phyloP scores from a whole-genome alignment of 2,888 invertebrate species.

The Dolomedes plantarius region DNA sequence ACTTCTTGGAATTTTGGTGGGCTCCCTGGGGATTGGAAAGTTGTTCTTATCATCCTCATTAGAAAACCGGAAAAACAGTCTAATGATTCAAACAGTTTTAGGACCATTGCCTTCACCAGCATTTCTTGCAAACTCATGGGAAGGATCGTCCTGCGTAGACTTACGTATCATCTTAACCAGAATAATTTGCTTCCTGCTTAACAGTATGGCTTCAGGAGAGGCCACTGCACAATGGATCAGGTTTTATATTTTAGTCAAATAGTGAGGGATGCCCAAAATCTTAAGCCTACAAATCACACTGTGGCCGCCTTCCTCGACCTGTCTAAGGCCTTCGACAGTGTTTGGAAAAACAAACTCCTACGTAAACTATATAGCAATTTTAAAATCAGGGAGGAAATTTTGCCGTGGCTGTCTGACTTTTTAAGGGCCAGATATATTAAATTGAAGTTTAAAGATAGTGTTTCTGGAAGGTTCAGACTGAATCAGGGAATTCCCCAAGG shows the following conservation, averaged over 20 bases:
- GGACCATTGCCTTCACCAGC: conserved; percentile 13
- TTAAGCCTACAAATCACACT: neutral
- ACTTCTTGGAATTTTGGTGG: neutral
- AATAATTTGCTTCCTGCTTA: neutral
- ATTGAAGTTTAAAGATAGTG: neutral
- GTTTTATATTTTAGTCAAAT: conserved; percentile 17
- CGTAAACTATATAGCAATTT: conserved; percentile 4
- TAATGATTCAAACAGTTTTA: neutral
- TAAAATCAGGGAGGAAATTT: neutral
- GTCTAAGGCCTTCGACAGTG: too few relatives aligned
- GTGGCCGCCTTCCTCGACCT: neutral
- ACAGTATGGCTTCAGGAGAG: too few relatives aligned
- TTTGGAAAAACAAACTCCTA: neutral
- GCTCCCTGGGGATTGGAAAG: neutral
- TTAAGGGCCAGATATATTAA: neutral
- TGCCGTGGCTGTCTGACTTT: conserved; percentile 14
- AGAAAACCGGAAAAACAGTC: neutral
- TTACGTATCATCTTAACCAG: neutral
- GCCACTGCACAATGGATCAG: neutral
- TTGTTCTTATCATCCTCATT: neutral
- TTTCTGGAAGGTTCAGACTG: conserved; percentile 1
- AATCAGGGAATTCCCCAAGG: conserved; percentile 12
- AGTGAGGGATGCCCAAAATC: conserved; percentile 23
- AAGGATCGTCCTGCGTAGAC: neutral
- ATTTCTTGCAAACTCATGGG: conserved; percentile 2